phyloP scores from a whole-genome alignment of 2,113 vertebrate genomes.

The Tricholaema leucomelas region DNA sequence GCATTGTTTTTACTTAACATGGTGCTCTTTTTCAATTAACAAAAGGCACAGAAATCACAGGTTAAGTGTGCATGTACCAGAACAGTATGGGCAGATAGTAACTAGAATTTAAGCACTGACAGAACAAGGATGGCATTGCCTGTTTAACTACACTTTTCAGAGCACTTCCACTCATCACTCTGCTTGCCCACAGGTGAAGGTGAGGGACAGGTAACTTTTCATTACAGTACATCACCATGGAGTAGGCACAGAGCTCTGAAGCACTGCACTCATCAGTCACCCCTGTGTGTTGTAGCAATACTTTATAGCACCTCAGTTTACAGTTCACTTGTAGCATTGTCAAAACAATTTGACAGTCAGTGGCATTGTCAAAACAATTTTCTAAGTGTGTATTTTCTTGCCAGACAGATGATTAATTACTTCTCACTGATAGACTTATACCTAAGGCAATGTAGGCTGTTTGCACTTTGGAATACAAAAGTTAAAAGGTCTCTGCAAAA shows the following conservation, averaged over 20 bases:
- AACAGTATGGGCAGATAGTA: background rate
- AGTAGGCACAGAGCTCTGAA: background rate
- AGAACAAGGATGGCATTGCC: background rate
- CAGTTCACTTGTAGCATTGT: background rate
- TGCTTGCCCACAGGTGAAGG: background rate
- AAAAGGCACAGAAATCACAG: background rate
- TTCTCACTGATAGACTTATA: background rate
- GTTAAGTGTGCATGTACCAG: background rate
- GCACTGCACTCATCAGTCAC: fast-evolving
- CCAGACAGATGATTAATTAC: background rate
- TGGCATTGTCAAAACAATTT: background rate
- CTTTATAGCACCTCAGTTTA: background rate
- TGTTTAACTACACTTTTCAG: background rate
- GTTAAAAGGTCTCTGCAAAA: background rate
- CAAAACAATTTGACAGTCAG: background rate
- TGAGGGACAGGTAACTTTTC: background rate
- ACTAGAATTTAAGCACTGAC: background rate
- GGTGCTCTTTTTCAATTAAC: background rate
- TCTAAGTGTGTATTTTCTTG: background rate
- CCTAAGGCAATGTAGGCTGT: fast-evolving
- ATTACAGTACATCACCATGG: background rate
- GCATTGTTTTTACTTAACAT: background rate
- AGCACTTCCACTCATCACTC: background rate
- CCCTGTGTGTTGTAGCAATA: background rate
- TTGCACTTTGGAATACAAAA: background rate